Evolutionary conservation across 2,797 vertebrate genomes (phyloP), one percentile per base, ranked within the genome.

Genomic region (Siniperca undulata): DNA sequence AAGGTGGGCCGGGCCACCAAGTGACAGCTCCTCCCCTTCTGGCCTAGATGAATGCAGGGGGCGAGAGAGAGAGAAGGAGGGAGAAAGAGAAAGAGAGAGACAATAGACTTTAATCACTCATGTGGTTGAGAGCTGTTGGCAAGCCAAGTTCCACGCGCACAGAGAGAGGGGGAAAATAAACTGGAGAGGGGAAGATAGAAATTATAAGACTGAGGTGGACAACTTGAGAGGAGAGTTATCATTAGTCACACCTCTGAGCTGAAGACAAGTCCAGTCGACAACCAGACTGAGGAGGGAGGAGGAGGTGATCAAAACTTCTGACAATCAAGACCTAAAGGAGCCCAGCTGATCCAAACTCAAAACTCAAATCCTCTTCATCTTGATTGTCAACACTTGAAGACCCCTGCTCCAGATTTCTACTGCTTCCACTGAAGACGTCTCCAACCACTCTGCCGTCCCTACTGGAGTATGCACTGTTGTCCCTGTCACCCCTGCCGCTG

Each of bases 31-130:
- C 95, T 86, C 89, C 92, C 85, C 82, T 42, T 80, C 60, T 88
- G 66, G 75, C 84, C 38, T 60, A 61, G 78, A 82, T 85, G 80
- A 85, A 88, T 80, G 91, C 76, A 75, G 80, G 86, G 88, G 85
- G 83, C 69, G 77, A 85, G 82, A 73, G 66, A 81, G 64, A 34
- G 74, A 78, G 69, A 77, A 58, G 44, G 79, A 77, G 24, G 52
- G 38, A 69, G 62, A 85, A 55, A 78, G 84, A 77, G 87, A 78
- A 13, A 68, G 61, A 60, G 83, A 88, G 89, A 93, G 90, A 96
- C 94, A 96, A 96, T 93, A 95, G 93, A 91, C 87, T 93, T 93
- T 91, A 96, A 95, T 95, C 94, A 94, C 89, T 94, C 90, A 80
- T 93, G 92, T 92, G 94, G 90, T 84, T 65, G 68, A 88, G 90